A percentile compares a stretch with the other conserved stretches of the same genome.
Conservation (phyloP, 2,888 invertebrate genomes). For the Arge pagana region DNA sequence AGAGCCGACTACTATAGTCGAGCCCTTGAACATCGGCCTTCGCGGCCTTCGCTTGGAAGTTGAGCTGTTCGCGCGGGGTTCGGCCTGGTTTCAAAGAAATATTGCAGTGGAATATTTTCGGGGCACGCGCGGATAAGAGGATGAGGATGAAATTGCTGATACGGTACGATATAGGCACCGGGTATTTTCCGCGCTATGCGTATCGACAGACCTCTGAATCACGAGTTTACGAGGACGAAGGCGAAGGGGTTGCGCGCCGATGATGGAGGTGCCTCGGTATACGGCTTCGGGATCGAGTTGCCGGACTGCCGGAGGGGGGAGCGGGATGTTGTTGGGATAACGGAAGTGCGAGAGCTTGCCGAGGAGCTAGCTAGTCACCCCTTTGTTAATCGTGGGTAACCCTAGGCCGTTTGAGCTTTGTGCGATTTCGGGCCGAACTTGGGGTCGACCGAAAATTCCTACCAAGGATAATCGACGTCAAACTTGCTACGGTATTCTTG, state of each 20-base stretch:
- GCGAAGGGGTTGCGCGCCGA: conserved; percentile 20
- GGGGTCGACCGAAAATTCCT: conserved; percentile 3
- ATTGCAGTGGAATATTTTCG: conserved; percentile 17
- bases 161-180: conserved; percentile 21
- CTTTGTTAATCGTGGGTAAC: conserved; percentile 14
- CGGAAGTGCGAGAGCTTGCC: not conserved
- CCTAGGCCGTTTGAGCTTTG: conserved; percentile 1
- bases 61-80: no score
- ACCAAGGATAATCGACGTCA: not conserved
- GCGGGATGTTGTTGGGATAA: conserved; percentile 4
- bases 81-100: conserved; percentile 11
- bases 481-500: not conserved
- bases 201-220: conserved; percentile 17
- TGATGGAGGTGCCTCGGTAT: conserved; percentile 13
- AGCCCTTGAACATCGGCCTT: no score
- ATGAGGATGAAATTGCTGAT: conserved; percentile 20
- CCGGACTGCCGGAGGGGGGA: no score
- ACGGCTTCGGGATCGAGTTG: not conserved
- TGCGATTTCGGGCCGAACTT: not conserved
- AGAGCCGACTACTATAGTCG: no score
- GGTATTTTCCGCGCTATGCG: conserved; percentile 11
- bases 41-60: no score
- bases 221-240: conserved; percentile 16
- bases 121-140: conserved; percentile 19
- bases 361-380: conserved; percentile 8